phyloP scores from a whole-genome alignment of 2,797 vertebrate species.

The Botia kubotai region DNA sequence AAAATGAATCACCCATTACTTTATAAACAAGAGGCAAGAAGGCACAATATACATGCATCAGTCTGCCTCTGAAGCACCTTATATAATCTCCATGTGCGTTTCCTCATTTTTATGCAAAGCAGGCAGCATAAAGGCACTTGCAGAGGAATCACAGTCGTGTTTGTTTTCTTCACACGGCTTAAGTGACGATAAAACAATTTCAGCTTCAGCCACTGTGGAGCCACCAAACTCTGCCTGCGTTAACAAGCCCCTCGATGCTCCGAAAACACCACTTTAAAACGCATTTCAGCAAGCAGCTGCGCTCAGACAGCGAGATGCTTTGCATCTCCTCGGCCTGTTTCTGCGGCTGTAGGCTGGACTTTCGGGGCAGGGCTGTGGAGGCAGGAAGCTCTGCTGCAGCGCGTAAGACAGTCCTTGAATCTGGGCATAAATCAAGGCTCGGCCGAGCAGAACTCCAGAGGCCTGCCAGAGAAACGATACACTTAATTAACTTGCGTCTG shows the following conservation, averaged over 20 bases:
- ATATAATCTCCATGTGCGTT: background rate
- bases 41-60: background rate
- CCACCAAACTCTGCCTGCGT: background rate
- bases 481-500: conserved; percentile 65
- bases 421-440: conserved; percentile 57
- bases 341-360: background rate
- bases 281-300: background rate
- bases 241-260: background rate
- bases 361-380: conserved; percentile 20
- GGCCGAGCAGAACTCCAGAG: conserved; percentile 43
- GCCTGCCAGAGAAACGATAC: conserved; percentile 59
- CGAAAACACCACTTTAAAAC: background rate
- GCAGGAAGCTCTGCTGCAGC: conserved; percentile 34
- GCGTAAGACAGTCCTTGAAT: conserved; percentile 60
- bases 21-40: too few relatives aligned
- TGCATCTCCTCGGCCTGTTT: background rate
- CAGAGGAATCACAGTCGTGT: background rate
- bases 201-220: background rate
- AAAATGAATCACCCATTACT: too few relatives aligned
- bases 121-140: background rate
- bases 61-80: background rate
- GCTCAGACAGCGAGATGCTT: background rate
- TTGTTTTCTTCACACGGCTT: background rate
- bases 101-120: background rate
- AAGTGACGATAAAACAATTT: background rate